Evolutionary conservation across 1,140 invertebrate species (phyloP), one percentile per base, ranked within the genome.

Genomic region (Drosophila kanapiae): DNA sequence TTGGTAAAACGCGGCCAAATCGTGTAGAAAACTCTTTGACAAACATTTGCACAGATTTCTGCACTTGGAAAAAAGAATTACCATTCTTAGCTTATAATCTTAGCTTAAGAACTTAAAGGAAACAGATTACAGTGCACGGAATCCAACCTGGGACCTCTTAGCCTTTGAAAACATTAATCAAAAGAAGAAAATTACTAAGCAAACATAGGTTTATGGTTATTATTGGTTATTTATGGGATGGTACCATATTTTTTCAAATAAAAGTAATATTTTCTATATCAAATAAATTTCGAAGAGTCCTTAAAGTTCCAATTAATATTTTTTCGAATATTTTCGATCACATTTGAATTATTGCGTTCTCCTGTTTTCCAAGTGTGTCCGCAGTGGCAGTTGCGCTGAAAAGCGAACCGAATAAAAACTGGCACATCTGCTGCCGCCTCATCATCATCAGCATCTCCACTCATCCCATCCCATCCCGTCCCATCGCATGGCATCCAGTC

Each of bases 1-100:
- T 90, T 88, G 85, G 75, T 77, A 80, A 88, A 88, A 88, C 78
- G 84, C 84, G 84, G 84, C 84, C 84, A 88, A 81, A 90, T 88
- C 84, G 84, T 90, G 84, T 88, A 84, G 84, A 90, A 81, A 84
- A 88, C 23, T 69, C 85, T 88, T 88, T 90, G 85, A 82, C 85
- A 88, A 88, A 90, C 85, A 90, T 81, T 87, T 86, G 69, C 74
- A 63, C 37, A 62, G 72, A 68, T 72, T 78, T 70, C 11, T 65
- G 37, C 51, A 54, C 33, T 54, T 37, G 51, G 8, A 54, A 37
- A 54, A 54, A 54, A 37, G 1, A 1, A 4, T 0, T 1, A 51
- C 6, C 27, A n/a, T 51, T 51, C 48, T 51, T 31, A 31, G 3
- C 1, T 11, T 2, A 31, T 16, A 16, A 31, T 4, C 29, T 0